phyloP scores from a whole-genome alignment of 2,888 invertebrate genomes.

The Hypolimnas misippus region DNA sequence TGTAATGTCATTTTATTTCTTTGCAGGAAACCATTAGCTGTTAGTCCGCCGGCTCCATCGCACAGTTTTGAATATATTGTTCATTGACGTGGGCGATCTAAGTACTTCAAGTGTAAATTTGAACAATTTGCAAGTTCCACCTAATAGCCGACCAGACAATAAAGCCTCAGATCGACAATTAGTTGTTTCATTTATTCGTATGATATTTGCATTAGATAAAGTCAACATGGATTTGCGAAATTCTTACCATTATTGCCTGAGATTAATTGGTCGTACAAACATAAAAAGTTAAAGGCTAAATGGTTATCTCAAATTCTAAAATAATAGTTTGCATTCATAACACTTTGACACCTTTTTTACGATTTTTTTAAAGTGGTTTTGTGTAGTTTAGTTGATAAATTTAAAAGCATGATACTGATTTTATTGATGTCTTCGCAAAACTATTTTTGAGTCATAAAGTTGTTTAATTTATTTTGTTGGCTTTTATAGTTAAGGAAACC shows the following conservation, averaged over 20 bases:
- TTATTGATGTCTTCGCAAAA: neutral
- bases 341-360: no score
- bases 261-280: neutral
- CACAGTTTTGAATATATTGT: neutral
- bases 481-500: no score
- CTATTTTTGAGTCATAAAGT: neutral
- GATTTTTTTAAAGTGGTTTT: no score
- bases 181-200: constrained; percentile 38
- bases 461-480: neutral
- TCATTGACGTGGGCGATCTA: constrained; percentile 19
- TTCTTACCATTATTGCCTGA: neutral
- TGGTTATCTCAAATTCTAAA: neutral
- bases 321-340: no score
- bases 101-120: constrained; percentile 34
- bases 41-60: neutral
- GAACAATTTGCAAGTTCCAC: constrained; percentile 33
- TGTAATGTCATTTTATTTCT: neutral
- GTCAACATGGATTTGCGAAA: constrained; percentile 23
- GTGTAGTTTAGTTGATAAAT: no score
- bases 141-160: constrained; percentile 43
- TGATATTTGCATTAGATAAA: constrained; percentile 18
- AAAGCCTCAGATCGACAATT: constrained; percentile 41
- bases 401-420: no score
- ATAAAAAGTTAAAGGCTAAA: neutral
- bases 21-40: constrained; percentile 1